Base-by-base conservation (phyloP, 1,140 invertebrate genomes). In the Drosophila nikananu region DNA sequence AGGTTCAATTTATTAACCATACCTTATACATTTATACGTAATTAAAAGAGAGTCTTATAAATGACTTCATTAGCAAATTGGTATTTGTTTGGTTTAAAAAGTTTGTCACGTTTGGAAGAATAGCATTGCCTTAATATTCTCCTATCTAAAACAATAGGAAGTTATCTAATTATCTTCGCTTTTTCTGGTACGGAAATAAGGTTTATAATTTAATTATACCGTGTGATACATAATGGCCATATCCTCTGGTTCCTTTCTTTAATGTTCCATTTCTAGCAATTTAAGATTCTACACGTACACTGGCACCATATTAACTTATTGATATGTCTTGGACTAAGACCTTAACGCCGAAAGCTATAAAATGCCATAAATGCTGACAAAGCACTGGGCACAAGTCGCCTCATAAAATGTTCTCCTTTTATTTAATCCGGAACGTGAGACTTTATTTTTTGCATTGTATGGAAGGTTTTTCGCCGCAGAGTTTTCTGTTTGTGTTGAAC, bases 291-390 rank as follows among this genome's bases (percentile, higher is more conserved):
- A 37, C 46, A 49, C 42, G 21, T 15, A n/a, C 48, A 5, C 39
- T 19, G 52, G 35, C 32, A 21, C 13, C 59, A 39, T 54, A 76
- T 78, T 35, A 54, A 59, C 70, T 79, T 79, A 63, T 64, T 79
- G 66, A 78, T 58, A 79, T 71, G 44, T 30, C 66, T 71, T 52
- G 44, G 68, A 13, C 71, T 27, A 74, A 74, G 67, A 61, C 46
- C 68, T 21, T 44, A 73, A 73, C 17, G 68, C 71, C 66, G 46
- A 59, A 61, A 61, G 71, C 68, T 52, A 74, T 73, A 74, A 73
- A 83, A 68, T 55, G 60, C 61, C 65, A 23, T 71, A 71, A 83
- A 67, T 46, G 58, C 77, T 75, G 84, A 89, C 83, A 83, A n/a
- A 83, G 80, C 68, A 51, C 44, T 59, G 80, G 80, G 58, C 60